These are phyloP conservation scores for Chaetura pelagica DNA, from an alignment of 2,113 vertebrate species.

Conservation along the genomic window DNA sequence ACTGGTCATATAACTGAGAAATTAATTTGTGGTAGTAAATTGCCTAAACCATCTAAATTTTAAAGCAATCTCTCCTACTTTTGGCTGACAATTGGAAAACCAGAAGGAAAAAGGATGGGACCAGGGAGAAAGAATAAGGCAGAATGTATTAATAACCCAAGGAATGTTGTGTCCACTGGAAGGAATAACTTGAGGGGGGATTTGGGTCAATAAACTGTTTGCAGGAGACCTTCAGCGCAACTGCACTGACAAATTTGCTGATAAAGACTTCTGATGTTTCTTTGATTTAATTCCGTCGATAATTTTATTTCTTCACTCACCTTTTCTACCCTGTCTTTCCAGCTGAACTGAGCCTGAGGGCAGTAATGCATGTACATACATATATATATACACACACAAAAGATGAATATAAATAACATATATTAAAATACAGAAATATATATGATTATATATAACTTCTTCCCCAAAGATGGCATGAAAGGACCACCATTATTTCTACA, in stretches of 20 bases:
- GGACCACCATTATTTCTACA: neutral
- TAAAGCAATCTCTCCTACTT: neutral
- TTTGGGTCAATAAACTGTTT: neutral
- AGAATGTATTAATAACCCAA: neutral
- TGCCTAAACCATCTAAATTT: neutral
- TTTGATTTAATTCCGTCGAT: neutral
- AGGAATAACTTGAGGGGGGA: neutral
- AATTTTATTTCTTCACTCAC: neutral
- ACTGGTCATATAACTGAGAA: neutral
- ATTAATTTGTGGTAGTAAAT: neutral
- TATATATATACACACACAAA: neutral
- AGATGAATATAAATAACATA: neutral
- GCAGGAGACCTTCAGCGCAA: neutral
- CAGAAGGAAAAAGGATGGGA: neutral
- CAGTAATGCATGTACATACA: neutral
- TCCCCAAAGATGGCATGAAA: neutral
- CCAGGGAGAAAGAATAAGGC: neutral
- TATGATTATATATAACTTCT: neutral
- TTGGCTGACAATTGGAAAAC: neutral
- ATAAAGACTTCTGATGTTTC: neutral
- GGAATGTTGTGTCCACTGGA: neutral
- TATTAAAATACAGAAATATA: no score
- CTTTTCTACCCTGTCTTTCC: neutral
- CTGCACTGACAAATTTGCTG: neutral
- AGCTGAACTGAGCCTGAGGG: neutral